Evolutionary conservation across 2,797 vertebrate species (phyloP), one percentile per base, ranked within the genome.

Genomic region (Rhinichthys osculus): DNA sequence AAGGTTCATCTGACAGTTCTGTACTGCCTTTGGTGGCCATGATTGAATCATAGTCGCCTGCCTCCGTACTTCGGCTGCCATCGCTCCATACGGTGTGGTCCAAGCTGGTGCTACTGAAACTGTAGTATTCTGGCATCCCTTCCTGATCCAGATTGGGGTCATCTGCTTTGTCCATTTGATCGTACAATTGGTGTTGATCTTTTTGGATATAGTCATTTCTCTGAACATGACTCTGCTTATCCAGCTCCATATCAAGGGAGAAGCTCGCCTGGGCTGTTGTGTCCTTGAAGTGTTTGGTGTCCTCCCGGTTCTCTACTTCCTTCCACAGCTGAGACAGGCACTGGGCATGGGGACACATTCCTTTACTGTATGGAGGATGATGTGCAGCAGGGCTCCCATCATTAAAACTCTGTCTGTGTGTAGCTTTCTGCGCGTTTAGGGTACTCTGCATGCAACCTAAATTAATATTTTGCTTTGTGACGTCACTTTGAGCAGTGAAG

Each of bases 201-300:
- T 0, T 74, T 42, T 78, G 35, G 30, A 57, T 57, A 52, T 6
- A 5, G 74, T 59, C 13, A 38, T 52, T 66, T 11, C 17, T 74
- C 21, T 69, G 81, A 52, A 47, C 74, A 30, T 23, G 78, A 33
- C 72, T 7, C 9, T 54, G 84, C 38, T 81, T 67, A 79, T 92
- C 82, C 17, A 91, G 88, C 71, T 92, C 90, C 74, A 67, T 1
- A 13, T 94, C 92, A 74, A 92, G 82, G 59, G 85, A 92, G 44
- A 88, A 69, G 73, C 78, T 91, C 0, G 86, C 83, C 81, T 89
- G 76, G 5, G 52, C 44, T 0, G 54, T 59, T 21, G 76, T 59
- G 23, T 91, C 89, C 27, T 66, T 73, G 69, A 62, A 83, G 13
- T 79, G 1, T 30, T 14, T 21, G 77, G 54, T 30, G 16, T 70